A percentile compares a stretch with the other conserved stretches of the same genome.
These are phyloP conservation scores for Poecilia gillii DNA, from an alignment of 2,797 vertebrate species.

Conservation along the genomic window DNA sequence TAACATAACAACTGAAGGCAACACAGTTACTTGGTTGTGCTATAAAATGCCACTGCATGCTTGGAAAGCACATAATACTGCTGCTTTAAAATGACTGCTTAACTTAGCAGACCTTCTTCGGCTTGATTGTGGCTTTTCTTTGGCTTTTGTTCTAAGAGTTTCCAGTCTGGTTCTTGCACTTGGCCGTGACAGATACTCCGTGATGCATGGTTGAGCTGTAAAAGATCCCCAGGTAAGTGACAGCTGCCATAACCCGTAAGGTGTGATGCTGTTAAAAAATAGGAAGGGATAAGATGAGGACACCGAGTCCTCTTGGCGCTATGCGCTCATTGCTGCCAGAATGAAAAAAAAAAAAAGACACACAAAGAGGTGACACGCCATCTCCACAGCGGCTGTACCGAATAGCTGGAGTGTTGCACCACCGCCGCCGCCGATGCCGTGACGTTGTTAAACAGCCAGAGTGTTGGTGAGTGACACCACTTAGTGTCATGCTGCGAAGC, in stretches of 20 bases:
- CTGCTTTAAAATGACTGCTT: not conserved
- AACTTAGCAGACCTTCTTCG: not conserved
- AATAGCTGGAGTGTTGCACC: slow-evolving; percentile 50
- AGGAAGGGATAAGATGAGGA: slow-evolving; percentile 10
- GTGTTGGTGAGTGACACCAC: slow-evolving; percentile 55
- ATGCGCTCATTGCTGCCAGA: slow-evolving; percentile 43
- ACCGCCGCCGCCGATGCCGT: slow-evolving; percentile 57
- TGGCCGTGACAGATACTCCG: not conserved
- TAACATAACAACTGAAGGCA: no score
- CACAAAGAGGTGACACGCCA: slow-evolving; percentile 49
- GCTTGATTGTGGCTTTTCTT: not conserved
- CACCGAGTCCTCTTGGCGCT: slow-evolving; percentile 32
- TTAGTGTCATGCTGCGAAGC: slow-evolving; percentile 47
- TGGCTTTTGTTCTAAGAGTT: not conserved
- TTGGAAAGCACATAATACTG: no score
- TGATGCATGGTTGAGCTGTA: not conserved
- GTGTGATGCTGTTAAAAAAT: slow-evolving; percentile 54
- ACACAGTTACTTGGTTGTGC: no score
- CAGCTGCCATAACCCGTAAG: slow-evolving; percentile 47
- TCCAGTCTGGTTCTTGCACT: not conserved
- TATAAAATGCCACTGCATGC: no score
- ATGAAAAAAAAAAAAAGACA: slow-evolving; percentile 2
- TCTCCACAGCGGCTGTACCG: slow-evolving; percentile 35
- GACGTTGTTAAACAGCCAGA: slow-evolving; percentile 58
- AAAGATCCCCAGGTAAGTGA: slow-evolving; percentile 30